phyloP scores from a whole-genome alignment of 1,140 invertebrate genomes.

The Trissolcus basalis region DNA sequence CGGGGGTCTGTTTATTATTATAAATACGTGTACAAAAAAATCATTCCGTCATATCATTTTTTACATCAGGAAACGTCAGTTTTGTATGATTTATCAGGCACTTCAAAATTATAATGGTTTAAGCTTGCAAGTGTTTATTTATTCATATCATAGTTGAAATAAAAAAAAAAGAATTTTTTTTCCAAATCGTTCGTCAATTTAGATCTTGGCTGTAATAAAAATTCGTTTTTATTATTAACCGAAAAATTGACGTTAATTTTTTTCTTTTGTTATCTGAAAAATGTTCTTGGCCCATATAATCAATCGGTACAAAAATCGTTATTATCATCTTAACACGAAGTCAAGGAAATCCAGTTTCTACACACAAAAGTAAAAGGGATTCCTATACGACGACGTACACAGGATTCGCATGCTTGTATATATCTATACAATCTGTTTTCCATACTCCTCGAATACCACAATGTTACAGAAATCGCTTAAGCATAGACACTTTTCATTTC shows the following conservation, averaged over 20 bases:
- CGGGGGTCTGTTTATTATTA: conserved; percentile 47
- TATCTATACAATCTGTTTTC: conserved; percentile 45
- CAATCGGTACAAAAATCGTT: not conserved
- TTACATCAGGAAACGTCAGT: conserved; percentile 44
- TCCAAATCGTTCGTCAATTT: too few relatives aligned
- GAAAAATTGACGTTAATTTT: too few relatives aligned
- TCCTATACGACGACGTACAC: conserved; percentile 17
- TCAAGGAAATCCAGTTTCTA: conserved; percentile 26
- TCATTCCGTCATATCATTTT: conserved; percentile 36
- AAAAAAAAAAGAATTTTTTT: too few relatives aligned
- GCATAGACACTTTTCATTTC: conserved; percentile 40
- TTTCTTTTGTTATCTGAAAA: too few relatives aligned
- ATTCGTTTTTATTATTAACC: too few relatives aligned
- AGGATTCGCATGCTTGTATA: conserved; percentile 31
- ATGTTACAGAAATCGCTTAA: conserved; percentile 37
- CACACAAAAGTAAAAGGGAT: conserved; percentile 46
- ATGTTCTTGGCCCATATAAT: too few relatives aligned
- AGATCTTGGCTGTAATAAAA: too few relatives aligned
- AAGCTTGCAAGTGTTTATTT: too few relatives aligned
- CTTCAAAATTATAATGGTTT: not conserved
- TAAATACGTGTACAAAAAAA: conserved; percentile 28
- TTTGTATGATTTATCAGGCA: not conserved
- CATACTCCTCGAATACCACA: conserved; percentile 17
- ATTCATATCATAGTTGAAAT: too few relatives aligned
- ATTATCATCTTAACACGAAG: conserved; percentile 1